phyloP scores from a whole-genome alignment of 1,140 invertebrate species.

The Lithobius niger region DNA sequence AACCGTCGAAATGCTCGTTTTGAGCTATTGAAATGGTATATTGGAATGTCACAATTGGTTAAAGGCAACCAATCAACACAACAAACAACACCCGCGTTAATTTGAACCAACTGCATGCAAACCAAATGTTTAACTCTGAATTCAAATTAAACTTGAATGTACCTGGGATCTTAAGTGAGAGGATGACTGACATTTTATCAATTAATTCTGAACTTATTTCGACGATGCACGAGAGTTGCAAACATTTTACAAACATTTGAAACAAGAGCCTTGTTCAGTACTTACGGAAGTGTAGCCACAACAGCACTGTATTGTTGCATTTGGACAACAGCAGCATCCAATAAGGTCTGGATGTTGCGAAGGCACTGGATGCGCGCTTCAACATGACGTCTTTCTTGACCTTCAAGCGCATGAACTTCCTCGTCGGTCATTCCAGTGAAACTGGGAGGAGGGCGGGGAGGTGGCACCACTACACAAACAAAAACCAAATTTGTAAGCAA shows the following conservation, averaged over 20 bases:
- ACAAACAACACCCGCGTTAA: too few species aligned
- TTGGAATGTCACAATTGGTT: too few species aligned
- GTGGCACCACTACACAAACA: slow-evolving; percentile 27
- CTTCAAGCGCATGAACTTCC: slow-evolving; percentile 77
- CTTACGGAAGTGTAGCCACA: slow-evolving; percentile 23
- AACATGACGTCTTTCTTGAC: slow-evolving; percentile 64
- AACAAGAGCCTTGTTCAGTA: background rate
- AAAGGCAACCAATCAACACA: too few species aligned
- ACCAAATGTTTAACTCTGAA: too few species aligned
- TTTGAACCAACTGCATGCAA: too few species aligned
- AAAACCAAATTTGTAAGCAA: too few species aligned
- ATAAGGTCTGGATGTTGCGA: slow-evolving; percentile 66
- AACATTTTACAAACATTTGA: background rate
- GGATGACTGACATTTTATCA: too few species aligned
- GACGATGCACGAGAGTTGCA: background rate
- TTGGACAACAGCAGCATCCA: slow-evolving; percentile 75
- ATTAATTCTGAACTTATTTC: too few species aligned
- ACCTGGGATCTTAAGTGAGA: too few species aligned
- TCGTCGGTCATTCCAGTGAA: slow-evolving; percentile 60
- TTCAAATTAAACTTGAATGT: too few species aligned
- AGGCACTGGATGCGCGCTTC: slow-evolving; percentile 78
- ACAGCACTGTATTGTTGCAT: slow-evolving; percentile 75
- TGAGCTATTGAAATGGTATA: too few species aligned
- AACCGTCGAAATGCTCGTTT: too few species aligned
- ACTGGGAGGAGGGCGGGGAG: slow-evolving; percentile 50